These are phyloP conservation scores for Drosophila repletoides DNA, from an alignment of 1,140 invertebrate species.

Conservation along the genomic window DNA sequence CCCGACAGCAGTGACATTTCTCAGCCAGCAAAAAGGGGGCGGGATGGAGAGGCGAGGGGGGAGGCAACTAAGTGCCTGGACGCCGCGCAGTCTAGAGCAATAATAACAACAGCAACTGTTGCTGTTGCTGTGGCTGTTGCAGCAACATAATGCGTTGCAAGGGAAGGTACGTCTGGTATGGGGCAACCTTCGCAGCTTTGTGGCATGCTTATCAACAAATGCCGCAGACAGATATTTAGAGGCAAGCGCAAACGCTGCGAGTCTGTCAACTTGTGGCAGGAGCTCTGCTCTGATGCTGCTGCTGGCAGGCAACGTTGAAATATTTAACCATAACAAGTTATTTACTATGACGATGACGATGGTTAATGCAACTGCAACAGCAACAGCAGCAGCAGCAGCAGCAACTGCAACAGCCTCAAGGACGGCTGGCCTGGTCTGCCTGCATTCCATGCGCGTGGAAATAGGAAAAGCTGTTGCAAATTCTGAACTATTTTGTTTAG, in stretches of 20 bases:
- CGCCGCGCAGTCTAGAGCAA: constrained; percentile 72
- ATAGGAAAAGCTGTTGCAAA: constrained; percentile 59
- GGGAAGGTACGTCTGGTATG: constrained; percentile 7
- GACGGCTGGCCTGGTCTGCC: constrained; percentile 42
- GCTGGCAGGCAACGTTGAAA: constrained; percentile 45
- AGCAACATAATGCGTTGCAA: constrained; percentile 7
- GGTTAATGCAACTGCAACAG: constrained; percentile 21
- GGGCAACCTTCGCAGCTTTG: constrained; percentile 17
- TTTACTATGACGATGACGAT: constrained; percentile 66
- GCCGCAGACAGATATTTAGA: constrained; percentile 71
- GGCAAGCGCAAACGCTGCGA: constrained; percentile 31
- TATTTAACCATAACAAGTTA: constrained; percentile 75
- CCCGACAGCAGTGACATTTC: constrained; percentile 53
- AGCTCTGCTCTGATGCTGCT: not conserved
- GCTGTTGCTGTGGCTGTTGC: constrained; percentile 31
- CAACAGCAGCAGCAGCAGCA: constrained; percentile 15
- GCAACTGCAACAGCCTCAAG: constrained; percentile 53
- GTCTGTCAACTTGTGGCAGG: constrained; percentile 26
- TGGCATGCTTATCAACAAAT: constrained; percentile 72
- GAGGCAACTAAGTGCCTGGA: constrained; percentile 32
- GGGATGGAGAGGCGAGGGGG: not conserved
- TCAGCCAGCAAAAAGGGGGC: constrained; percentile 11
- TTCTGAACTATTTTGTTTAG: constrained; percentile 75
- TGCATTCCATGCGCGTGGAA: constrained; percentile 42
- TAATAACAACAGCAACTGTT: constrained; percentile 41